Evolutionary conservation across 2,113 vertebrate genomes (phyloP).

Genomic region (Rutilus rutilus): DNA sequence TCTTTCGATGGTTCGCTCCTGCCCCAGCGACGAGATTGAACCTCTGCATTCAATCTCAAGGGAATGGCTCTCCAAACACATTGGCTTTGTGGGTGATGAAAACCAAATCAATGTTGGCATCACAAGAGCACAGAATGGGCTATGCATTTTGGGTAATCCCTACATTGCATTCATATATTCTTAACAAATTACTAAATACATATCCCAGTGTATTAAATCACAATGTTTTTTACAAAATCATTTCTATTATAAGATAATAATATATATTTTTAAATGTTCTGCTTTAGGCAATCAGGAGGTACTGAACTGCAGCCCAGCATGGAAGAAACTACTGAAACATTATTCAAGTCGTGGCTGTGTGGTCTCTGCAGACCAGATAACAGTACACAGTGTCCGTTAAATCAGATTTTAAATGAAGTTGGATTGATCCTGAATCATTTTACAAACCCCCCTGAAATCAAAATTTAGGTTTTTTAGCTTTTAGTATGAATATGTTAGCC

Average conservation of each 20-base stretch:
- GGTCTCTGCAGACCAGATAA: slow-evolving; percentile 30
- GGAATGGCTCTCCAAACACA: slow-evolving; percentile 76
- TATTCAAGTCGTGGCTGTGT: slow-evolving; percentile 45
- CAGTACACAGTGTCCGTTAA: background rate
- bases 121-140: slow-evolving; percentile 82
- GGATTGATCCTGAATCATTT: background rate
- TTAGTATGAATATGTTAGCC: too few species aligned
- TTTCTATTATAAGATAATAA: background rate
- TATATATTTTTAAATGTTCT: background rate
- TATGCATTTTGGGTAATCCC: slow-evolving; percentile 82
- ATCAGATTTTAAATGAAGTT: background rate
- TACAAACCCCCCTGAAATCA: background rate
- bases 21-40: slow-evolving; percentile 67
- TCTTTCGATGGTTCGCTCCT: slow-evolving; percentile 59
- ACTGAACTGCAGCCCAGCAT: slow-evolving; percentile 45
- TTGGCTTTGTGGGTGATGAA: slow-evolving; percentile 79
- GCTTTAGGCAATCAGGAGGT: slow-evolving; percentile 51
- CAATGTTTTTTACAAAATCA: background rate
- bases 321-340: slow-evolving; percentile 53
- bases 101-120: slow-evolving; percentile 84
- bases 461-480: too few species aligned
- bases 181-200: background rate
- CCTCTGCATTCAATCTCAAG: slow-evolving; percentile 66
- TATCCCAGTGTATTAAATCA: background rate
- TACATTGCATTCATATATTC: background rate